Evolutionary conservation across 64 coral and sea anemone species (phyloP), one percentile per base, ranked within the genome.

Genomic region (Porites lutea): DNA sequence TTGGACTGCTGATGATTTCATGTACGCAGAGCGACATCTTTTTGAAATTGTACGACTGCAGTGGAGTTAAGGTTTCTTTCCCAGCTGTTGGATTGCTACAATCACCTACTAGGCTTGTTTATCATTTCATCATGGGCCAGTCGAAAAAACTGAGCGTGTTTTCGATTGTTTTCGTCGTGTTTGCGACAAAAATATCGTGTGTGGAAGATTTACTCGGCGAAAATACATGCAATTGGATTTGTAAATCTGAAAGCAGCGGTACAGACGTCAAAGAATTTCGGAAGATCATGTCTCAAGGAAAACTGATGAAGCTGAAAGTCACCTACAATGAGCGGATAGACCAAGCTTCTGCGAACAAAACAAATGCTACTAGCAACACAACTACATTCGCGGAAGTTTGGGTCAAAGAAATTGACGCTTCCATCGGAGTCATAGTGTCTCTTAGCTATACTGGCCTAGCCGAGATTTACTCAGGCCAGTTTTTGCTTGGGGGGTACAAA

Each of bases 161-260:
- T 52, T 75, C 45, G 49, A 15, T 37, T 47, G 21, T 15, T 0
- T 83, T 52, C 59, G 3, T 66, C 5, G 3, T 63, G 22, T 50
- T 83, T 67, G 37, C 19, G 16, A 12, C 80, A 50, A 48, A 45
- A 66, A 9, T 83, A 18, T 0, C 61, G 6, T 65, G 44, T 50
- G 80, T 67, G 15, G 61, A 65, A 48, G 80, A 83, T 67, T 45
- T 52, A 18, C 5, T 83, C 43, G 66, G 16, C 44, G 57, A 67
- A 83, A 45, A 15, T 16, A 67, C 80, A 0, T 83, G 80, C 60
- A 46, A 83, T 7, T 83, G 59, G 80, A 83, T n/a, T 66, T 83
- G 80, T 15, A 21, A 13, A 2, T 5, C 8, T 22, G 80, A 83
- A 47, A 82, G 14, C 13, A 48, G 6, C 27, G 79, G 48, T 18